Conservation (phyloP, 2,888 invertebrate species). For the Zygogramma bicolorata region DNA sequence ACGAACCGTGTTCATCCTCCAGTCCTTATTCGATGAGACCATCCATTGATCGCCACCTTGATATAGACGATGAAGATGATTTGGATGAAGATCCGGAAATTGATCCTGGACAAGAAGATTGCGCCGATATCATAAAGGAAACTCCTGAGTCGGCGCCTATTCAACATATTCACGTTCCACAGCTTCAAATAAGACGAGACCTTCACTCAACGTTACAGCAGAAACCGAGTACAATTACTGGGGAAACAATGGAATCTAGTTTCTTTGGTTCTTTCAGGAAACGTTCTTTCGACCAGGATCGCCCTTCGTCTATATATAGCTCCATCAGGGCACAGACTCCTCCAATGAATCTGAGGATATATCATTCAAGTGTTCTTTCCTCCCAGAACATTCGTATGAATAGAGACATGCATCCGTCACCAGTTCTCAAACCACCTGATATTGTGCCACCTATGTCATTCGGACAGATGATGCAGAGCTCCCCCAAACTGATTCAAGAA, state of each 20-base stretch:
- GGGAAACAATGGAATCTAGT: slow-evolving; percentile 67
- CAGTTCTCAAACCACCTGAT: slow-evolving; percentile 64
- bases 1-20: slow-evolving; percentile 65
- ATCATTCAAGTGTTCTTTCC: slow-evolving; percentile 47
- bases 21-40: slow-evolving; percentile 82
- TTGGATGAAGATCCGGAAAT: slow-evolving; percentile 63
- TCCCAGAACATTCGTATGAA: slow-evolving; percentile 48
- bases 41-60: slow-evolving; percentile 65
- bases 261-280: slow-evolving; percentile 72
- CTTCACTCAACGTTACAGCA: slow-evolving; percentile 70
- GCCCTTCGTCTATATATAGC: slow-evolving; percentile 54
- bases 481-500: slow-evolving; percentile 35
- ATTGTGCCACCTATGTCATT: slow-evolving; percentile 38
- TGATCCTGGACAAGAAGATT: slow-evolving; percentile 65
- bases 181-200: slow-evolving; percentile 82
- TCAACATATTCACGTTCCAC: slow-evolving; percentile 54
- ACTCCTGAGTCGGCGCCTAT: slow-evolving; percentile 68
- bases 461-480: slow-evolving; percentile 38
- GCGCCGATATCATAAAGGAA: slow-evolving; percentile 55
- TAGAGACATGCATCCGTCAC: slow-evolving; percentile 50
- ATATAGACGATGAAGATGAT: slow-evolving; percentile 60
- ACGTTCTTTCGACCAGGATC: slow-evolving; percentile 71
- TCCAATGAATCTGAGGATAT: slow-evolving; percentile 59
- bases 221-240: slow-evolving; percentile 62
- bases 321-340: slow-evolving; percentile 59